These are phyloP conservation scores for Nyctalus aviator DNA, from an alignment of 2,797 vertebrate genomes.

Conservation along the genomic window DNA sequence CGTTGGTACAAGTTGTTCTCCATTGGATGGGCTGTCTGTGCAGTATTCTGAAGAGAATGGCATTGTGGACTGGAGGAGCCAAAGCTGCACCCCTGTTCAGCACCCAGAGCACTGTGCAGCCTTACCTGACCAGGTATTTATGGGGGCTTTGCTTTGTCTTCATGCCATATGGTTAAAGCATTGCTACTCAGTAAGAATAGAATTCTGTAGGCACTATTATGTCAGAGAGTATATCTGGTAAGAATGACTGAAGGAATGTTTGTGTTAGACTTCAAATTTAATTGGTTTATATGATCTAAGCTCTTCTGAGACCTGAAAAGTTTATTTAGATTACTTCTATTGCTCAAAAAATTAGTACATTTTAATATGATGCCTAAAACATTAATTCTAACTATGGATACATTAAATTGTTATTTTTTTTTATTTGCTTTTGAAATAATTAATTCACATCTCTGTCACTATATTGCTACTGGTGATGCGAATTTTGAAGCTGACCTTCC, in stretches of 20 bases:
- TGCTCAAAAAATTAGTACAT: background rate
- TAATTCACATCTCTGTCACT: background rate
- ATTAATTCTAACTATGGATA: background rate
- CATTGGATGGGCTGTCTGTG: slow-evolving; percentile 87
- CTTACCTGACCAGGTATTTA: slow-evolving; percentile 89
- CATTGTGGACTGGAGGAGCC: slow-evolving; percentile 91
- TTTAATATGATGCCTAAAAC: background rate
- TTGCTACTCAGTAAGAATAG: background rate
- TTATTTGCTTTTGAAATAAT: slow-evolving; percentile 12
- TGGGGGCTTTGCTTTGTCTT: background rate
- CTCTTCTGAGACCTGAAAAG: background rate
- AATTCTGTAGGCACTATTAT: background rate
- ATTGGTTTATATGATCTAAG: background rate
- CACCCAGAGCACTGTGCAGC: slow-evolving; percentile 87
- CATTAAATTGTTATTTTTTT: background rate
- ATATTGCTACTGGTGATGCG: background rate
- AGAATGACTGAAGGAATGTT: background rate
- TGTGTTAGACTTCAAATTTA: background rate
- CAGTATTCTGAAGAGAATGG: slow-evolving; percentile 90
- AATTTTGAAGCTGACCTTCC: background rate
- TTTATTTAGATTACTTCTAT: background rate
- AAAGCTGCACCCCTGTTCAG: slow-evolving; percentile 82
- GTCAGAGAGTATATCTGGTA: background rate
- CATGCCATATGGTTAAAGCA: rapidly evolving
- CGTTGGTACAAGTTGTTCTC: slow-evolving; percentile 88